Percentiles rank a stretch among this genome's conserved stretches.
Evolutionary conservation across 2,797 vertebrate genomes (phyloP).

Genomic region (Urosaurus nigricauda): DNA sequence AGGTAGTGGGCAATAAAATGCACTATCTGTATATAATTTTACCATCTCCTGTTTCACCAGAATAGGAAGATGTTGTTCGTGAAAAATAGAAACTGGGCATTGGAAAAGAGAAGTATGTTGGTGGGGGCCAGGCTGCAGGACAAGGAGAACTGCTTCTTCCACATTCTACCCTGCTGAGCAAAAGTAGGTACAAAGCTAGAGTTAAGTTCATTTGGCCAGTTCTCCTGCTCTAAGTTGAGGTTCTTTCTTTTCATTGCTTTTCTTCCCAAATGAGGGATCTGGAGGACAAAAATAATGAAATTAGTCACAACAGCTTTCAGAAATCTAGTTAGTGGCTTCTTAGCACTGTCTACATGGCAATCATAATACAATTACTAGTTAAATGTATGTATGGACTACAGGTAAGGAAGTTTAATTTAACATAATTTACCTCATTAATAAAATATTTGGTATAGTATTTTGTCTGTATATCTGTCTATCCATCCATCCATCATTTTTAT

Average conservation of each 20-base stretch:
- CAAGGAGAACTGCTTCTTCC: neutral
- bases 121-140: neutral
- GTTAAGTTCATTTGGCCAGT: neutral
- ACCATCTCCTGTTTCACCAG: neutral
- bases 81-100: neutral
- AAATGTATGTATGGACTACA: neutral
- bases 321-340: neutral
- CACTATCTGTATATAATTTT: neutral
- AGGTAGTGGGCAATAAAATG: neutral
- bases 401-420: neutral
- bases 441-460: neutral
- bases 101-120: neutral
- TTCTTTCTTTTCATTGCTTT: neutral
- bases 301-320: neutral
- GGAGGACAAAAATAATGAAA: slow-evolving; percentile 6
- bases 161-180: neutral
- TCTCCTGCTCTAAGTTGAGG: neutral
- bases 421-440: neutral
- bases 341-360: neutral
- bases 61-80: neutral
- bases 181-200: neutral
- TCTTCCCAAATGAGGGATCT: neutral
- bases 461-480: neutral
- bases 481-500: neutral
- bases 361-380: neutral